Evolutionary conservation across 1,140 invertebrate genomes (phyloP), one percentile per base, ranked within the genome.

Genomic region (Zaprionus lachaisei): DNA sequence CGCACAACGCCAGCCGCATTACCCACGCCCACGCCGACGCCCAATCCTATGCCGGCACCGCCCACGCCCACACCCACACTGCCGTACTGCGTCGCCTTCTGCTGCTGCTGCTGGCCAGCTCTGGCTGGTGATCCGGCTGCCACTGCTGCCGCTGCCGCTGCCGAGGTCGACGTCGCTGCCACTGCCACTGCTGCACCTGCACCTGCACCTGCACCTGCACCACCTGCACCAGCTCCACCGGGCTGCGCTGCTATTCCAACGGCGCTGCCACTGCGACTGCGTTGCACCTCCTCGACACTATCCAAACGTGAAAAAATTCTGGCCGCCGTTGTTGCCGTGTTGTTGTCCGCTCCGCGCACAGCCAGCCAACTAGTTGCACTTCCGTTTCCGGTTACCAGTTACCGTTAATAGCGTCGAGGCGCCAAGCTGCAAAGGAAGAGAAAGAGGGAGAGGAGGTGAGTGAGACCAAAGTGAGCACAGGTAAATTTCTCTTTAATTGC

Each of bases 311-410:
- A 92, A 74, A 91, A 92, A 78, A 92, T 89, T 91, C 91, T 83
- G 77, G 91, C 91, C 91, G 91, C 91, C 87, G 91, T 92, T 86
- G 91, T 92, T 85, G 91, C 91, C 91, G 91, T 92, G 74, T 72
- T 91, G 57, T 70, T 70, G 78, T 68, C 78, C 55, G 71, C 58
- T 68, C 44, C 31, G 37, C 65, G 49, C 66, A 60, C 61, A 74
- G 49, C 72, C 83, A 71, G 63, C 76, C 56, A 49, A 57, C 41
- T 68, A 70, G 71, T 61, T 64, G 72, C 41, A 24, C 49, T 71
- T 63, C 61, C 51, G 37, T 34, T 55, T 62, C 22, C 26, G 56
- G 38, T 66, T 56, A 47, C 55, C 28, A 31, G 56, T 7, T 66
- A 24, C 63, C 51, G 63, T n/a, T 41, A 55, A 14, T 28, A 37